phyloP scores from a whole-genome alignment of 2,888 invertebrate species.

The Desoria tigrina region DNA sequence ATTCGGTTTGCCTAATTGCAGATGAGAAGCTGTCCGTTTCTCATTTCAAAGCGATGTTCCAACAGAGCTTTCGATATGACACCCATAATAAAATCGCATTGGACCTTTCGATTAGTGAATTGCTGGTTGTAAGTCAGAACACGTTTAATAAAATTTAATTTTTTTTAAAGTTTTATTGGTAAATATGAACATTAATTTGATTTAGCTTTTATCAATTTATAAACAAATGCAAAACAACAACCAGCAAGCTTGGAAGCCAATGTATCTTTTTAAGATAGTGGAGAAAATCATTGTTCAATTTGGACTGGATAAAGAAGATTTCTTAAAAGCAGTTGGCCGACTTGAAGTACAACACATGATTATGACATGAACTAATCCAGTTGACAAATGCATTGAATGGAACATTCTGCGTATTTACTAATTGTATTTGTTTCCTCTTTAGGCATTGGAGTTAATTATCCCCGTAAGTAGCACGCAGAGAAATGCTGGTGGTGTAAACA shows the following conservation, averaged over 20 bases:
- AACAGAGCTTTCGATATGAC: constrained; percentile 19
- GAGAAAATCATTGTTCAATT: constrained; percentile 28
- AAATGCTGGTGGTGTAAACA: constrained; percentile 21
- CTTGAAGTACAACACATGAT: constrained; percentile 35
- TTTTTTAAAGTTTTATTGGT: background rate
- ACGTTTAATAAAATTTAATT: background rate
- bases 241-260: constrained; percentile 43
- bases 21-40: constrained; percentile 10
- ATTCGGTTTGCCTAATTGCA: constrained; percentile 13
- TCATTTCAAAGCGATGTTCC: constrained; percentile 14
- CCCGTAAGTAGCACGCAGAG: constrained; percentile 24
- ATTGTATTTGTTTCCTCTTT: too few relatives aligned
- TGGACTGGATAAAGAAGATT: constrained; percentile 35
- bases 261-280: constrained; percentile 32
- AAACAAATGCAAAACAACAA: constrained; percentile 41
- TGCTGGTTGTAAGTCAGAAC: constrained; percentile 37
- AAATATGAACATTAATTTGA: background rate
- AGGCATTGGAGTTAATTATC: constrained; percentile 29
- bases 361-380: too few relatives aligned
- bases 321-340: constrained; percentile 27
- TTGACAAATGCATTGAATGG: too few relatives aligned
- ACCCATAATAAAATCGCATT: constrained; percentile 29
- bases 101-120: constrained; percentile 32
- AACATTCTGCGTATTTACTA: background rate
- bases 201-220: constrained; percentile 33